Conservation (phyloP, 1,140 invertebrate genomes). For the Hydropsyche tenuis region DNA sequence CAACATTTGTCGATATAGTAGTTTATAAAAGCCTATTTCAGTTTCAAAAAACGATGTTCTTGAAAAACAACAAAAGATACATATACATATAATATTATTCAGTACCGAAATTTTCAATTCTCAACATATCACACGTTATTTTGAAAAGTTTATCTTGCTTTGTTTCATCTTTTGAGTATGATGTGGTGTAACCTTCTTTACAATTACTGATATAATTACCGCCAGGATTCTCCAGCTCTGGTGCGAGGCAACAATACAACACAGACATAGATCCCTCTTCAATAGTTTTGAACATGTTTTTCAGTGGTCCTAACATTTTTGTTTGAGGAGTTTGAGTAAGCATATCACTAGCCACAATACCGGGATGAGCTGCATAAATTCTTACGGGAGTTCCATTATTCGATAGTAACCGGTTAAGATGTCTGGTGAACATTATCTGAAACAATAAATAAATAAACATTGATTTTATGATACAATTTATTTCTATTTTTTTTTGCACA, state of each 20-base stretch:
- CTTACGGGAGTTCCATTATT: conserved; percentile 66
- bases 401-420: not conserved
- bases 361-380: conserved; percentile 83
- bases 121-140: conserved; percentile 55
- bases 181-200: conserved; percentile 58
- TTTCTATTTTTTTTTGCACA: too few relatives aligned
- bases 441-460: not conserved
- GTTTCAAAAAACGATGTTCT: too few relatives aligned
- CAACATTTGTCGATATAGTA: too few relatives aligned
- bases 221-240: conserved; percentile 71
- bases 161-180: conserved; percentile 58
- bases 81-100: not conserved
- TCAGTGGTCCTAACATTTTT: conserved; percentile 50
- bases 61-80: too few relatives aligned
- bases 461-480: too few relatives aligned
- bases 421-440: conserved; percentile 18
- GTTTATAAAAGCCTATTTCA: too few relatives aligned
- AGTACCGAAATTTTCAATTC: conserved; percentile 18
- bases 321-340: not conserved
- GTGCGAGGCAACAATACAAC: conserved; percentile 74
- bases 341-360: conserved; percentile 85
- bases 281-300: conserved; percentile 71
- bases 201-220: conserved; percentile 80
- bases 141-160: conserved; percentile 58
- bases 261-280: conserved; percentile 77